A percentile compares a stretch with the other conserved stretches of the same genome.
These are phyloP conservation scores for Microctenopoma steveboyesi DNA, from an alignment of 2,797 vertebrate species.

Conservation along the genomic window DNA sequence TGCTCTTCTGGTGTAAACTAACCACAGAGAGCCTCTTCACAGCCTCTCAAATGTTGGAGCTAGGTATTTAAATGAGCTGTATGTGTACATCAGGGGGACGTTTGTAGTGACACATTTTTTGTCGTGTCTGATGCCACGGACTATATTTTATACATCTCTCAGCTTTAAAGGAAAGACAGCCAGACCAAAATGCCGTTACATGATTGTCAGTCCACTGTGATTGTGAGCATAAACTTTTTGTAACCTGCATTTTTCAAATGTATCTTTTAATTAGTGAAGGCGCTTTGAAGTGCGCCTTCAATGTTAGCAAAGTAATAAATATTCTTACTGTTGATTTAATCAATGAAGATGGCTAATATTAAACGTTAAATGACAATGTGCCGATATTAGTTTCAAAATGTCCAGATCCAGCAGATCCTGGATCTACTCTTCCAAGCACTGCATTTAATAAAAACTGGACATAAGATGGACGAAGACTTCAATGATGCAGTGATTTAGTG, in stretches of 20 bases:
- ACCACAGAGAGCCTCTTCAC: constrained; percentile 23
- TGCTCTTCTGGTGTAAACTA: constrained; percentile 37
- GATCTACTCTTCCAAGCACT: background rate
- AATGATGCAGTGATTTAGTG: constrained; percentile 46
- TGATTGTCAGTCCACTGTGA: constrained; percentile 25
- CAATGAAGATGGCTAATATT: constrained; percentile 7
- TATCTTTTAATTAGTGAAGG: constrained; percentile 32
- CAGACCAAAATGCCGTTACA: constrained; percentile 42
- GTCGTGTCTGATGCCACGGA: constrained; percentile 67
- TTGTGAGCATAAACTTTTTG: constrained; percentile 34
- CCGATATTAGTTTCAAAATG: background rate
- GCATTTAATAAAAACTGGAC: constrained; percentile 5
- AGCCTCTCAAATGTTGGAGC: constrained; percentile 25
- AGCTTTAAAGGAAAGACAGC: constrained; percentile 28
- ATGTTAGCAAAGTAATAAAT: constrained; percentile 16
- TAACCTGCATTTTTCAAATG: constrained; percentile 18
- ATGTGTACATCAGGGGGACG: constrained; percentile 44
- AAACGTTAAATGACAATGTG: constrained; percentile 5
- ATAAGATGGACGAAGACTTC: constrained; percentile 33
- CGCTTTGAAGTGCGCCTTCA: background rate
- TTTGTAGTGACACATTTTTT: constrained; percentile 45
- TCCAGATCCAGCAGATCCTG: constrained; percentile 2
- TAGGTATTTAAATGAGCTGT: constrained; percentile 37
- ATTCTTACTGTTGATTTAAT: constrained; percentile 9
- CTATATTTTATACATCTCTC: constrained; percentile 54